These are phyloP conservation scores for Ichneumon xanthorius DNA, from an alignment of 2,888 invertebrate species.

Conservation along the genomic window DNA sequence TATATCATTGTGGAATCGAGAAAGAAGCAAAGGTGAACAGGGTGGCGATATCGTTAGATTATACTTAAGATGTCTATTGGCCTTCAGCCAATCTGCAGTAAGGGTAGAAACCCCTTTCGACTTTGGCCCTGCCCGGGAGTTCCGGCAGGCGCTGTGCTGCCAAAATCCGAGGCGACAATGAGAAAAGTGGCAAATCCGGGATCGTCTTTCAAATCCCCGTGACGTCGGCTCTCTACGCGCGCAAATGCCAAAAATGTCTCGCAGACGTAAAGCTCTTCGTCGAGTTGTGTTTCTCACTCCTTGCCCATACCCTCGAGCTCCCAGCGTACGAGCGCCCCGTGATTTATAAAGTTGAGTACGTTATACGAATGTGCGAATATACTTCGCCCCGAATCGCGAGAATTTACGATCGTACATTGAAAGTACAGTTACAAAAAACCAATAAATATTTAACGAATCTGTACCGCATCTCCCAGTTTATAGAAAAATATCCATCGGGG, in stretches of 20 bases:
- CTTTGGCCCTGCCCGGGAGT: constrained; percentile 61
- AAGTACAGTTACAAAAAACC: constrained; percentile 9
- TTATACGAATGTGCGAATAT: constrained; percentile 58
- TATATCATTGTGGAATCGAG: constrained; percentile 56
- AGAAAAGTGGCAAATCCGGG: constrained; percentile 76
- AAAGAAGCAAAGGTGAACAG: constrained; percentile 60
- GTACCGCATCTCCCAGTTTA: background rate
- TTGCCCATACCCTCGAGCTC: constrained; percentile 43
- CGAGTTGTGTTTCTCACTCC: constrained; percentile 61
- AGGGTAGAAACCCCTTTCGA: constrained; percentile 62
- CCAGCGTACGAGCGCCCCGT: constrained; percentile 58
- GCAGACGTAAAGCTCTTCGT: constrained; percentile 62
- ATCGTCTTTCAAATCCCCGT: constrained; percentile 72
- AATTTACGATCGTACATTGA: constrained; percentile 46
- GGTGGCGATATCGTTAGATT: constrained; percentile 80
- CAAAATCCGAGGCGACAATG: constrained; percentile 79
- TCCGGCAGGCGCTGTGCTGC: constrained; percentile 67
- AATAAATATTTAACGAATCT: background rate
- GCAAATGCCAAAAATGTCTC: constrained; percentile 72
- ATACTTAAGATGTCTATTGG: constrained; percentile 81
- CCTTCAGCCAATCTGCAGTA: constrained; percentile 76
- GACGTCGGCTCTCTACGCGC: constrained; percentile 60
- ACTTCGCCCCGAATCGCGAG: constrained; percentile 24
- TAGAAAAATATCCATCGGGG: background rate
- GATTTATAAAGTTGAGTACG: constrained; percentile 70